Conservation (phyloP, 2,888 invertebrate genomes). For the Diplazon laetatorius region DNA sequence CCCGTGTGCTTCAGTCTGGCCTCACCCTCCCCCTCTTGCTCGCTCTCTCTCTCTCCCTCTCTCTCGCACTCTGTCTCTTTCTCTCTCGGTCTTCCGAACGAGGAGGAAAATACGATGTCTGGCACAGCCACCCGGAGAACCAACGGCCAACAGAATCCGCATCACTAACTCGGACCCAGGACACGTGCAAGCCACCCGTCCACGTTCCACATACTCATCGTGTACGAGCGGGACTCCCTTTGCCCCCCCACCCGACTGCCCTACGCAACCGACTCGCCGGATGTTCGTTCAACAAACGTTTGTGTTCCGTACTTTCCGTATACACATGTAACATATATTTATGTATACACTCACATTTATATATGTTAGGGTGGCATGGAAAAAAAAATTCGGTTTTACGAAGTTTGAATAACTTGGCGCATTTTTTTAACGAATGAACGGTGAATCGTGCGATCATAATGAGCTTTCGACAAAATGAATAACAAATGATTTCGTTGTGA, state of each 20-base stretch:
- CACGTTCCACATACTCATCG: conserved; percentile 39
- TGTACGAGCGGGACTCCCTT: neutral
- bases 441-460: no score
- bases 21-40: conserved; percentile 10
- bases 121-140: conserved; percentile 32
- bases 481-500: no score
- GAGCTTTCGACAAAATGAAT: no score
- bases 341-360: no score
- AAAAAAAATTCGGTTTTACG: no score
- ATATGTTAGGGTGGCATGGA: no score
- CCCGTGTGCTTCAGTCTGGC: conserved; percentile 29
- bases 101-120: conserved; percentile 61
- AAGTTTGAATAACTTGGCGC: no score
- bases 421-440: no score
- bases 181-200: conserved; percentile 64
- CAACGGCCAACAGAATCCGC: conserved; percentile 54
- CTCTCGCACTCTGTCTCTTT: conserved; percentile 3
- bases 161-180: conserved; percentile 52
- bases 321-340: conserved; percentile 10
- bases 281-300: conserved; percentile 44
- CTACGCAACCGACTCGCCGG: conserved; percentile 4
- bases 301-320: conserved; percentile 7
- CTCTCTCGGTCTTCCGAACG: conserved; percentile 32
- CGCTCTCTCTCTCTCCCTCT: conserved; percentile 1
- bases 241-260: conserved; percentile 3